Evolutionary conservation across 64 coral and sea anemone genomes (phyloP).

Genomic region (Pocillopora verrucosa): DNA sequence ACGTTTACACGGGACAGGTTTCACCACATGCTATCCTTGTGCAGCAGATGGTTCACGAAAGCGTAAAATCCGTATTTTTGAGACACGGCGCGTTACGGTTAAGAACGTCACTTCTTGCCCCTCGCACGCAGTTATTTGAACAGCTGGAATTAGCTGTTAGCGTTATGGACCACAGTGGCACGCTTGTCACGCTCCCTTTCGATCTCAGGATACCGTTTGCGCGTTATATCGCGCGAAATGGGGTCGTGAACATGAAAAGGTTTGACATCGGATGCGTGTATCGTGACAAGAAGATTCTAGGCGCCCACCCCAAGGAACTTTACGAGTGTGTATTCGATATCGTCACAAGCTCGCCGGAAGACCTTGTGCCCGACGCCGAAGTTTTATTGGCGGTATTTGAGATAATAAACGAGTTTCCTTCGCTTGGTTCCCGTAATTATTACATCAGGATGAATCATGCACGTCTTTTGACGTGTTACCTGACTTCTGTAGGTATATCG

Average conservation of each 20-base stretch:
- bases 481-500: slow-evolving; percentile 66
- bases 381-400: slow-evolving; percentile 74
- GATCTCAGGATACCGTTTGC: slow-evolving; percentile 91
- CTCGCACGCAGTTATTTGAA: slow-evolving; percentile 66
- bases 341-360: slow-evolving; percentile 67
- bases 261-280: slow-evolving; percentile 88
- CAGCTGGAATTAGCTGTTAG: slow-evolving; percentile 70
- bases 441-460: slow-evolving; percentile 89
- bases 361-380: slow-evolving; percentile 89
- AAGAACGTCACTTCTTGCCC: slow-evolving; percentile 72
- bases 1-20: slow-evolving; percentile 40
- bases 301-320: slow-evolving; percentile 80
- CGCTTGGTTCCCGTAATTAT: slow-evolving; percentile 66
- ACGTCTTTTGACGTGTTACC: slow-evolving; percentile 54
- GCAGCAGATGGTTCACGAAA: slow-evolving; percentile 80
- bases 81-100: slow-evolving; percentile 77
- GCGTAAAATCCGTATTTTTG: slow-evolving; percentile 58
- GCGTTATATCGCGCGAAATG: slow-evolving; percentile 72
- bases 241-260: slow-evolving; percentile 69
- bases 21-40: slow-evolving; percentile 36
- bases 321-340: slow-evolving; percentile 95
- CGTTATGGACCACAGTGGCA: slow-evolving; percentile 88
- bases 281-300: slow-evolving; percentile 78
- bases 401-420: slow-evolving; percentile 87
- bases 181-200: slow-evolving; percentile 76